A percentile compares a stretch with the other conserved stretches of the same genome.
These are phyloP conservation scores for Cheilosia urbana DNA, from an alignment of 2,888 invertebrate genomes.

Conservation along the genomic window DNA sequence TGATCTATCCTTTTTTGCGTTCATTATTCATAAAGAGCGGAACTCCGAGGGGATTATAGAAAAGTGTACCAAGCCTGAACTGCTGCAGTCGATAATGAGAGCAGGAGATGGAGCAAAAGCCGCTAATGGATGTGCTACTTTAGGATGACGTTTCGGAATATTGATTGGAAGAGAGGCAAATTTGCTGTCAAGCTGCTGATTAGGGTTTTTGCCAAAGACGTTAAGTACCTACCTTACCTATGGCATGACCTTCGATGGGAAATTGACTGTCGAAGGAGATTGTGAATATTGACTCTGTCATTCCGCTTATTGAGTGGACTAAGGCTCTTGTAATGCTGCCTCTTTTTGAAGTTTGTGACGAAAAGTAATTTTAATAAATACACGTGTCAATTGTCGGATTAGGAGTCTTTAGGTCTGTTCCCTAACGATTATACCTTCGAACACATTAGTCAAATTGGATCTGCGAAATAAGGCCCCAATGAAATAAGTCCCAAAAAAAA, in stretches of 20 bases:
- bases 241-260: neutral
- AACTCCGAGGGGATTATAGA: conserved; percentile 43
- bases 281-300: too few relatives aligned
- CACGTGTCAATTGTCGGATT: too few relatives aligned
- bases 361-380: too few relatives aligned
- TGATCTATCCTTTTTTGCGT: conserved; percentile 16
- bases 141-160: conserved; percentile 47
- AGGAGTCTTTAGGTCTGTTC: too few relatives aligned
- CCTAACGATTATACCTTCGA: too few relatives aligned
- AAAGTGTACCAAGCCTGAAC: conserved; percentile 26
- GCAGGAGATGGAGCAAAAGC: neutral
- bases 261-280: neutral
- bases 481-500: too few relatives aligned
- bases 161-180: conserved; percentile 12
- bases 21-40: conserved; percentile 51
- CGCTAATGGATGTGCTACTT: conserved; percentile 30
- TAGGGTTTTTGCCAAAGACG: neutral
- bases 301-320: too few relatives aligned
- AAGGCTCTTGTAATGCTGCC: too few relatives aligned
- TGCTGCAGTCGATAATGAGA: conserved; percentile 15
- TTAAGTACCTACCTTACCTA: neutral
- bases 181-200: conserved; percentile 14
- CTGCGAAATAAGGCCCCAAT: too few relatives aligned
- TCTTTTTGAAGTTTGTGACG: too few relatives aligned
- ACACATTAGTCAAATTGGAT: too few relatives aligned